Evolutionary conservation across 2,113 vertebrate genomes (phyloP), one percentile per base, ranked within the genome.

Genomic region (Ascaphus truei): DNA sequence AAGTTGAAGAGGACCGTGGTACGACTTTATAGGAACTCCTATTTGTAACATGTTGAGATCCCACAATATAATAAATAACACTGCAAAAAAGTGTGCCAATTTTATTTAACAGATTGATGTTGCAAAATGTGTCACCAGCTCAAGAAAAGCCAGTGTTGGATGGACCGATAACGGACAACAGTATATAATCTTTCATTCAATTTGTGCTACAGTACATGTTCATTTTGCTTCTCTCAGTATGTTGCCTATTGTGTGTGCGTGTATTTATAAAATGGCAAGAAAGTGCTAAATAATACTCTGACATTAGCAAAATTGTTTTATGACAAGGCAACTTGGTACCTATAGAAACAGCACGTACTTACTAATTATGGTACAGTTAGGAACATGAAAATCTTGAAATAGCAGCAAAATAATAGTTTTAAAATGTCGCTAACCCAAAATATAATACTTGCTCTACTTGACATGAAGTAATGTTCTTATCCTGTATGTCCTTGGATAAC

Each of bases 371-470:
- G 15, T 43, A 3, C 29, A 43, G 23, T 26, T 43, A 43, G 37
- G 13, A 45, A 25, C 58, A 43, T 25, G 41, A 18, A 27, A 61
- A 61, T 23, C 58, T 62, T 62, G 59, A 45, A 45, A 62, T 27
- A 62, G 39, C 23, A 16, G n/a, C n/a, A 45, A 31, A 41, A 62
- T 62, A 25, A 29, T n/a, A 31, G 37, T 20, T 62, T 62, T 16
- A 26, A 47, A 29, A 30, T 62, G 59, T 13, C 25, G 10, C 47
- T 47, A 20, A 29, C 16, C 47, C 37, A 47, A 43, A 45, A 30
- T 20, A 30, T 18, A 45, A 47, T 47, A 41, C 26, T 45, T 62
- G 8, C 33, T 12, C 26, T 39, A 43, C 37, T 45, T 62, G 37
- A 45, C 27, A 62, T 62, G 26, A 45, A 20, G 34, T 22, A 30